These are phyloP conservation scores for Orchestia grillus DNA, from an alignment of 1,140 invertebrate genomes.

Conservation along the genomic window DNA sequence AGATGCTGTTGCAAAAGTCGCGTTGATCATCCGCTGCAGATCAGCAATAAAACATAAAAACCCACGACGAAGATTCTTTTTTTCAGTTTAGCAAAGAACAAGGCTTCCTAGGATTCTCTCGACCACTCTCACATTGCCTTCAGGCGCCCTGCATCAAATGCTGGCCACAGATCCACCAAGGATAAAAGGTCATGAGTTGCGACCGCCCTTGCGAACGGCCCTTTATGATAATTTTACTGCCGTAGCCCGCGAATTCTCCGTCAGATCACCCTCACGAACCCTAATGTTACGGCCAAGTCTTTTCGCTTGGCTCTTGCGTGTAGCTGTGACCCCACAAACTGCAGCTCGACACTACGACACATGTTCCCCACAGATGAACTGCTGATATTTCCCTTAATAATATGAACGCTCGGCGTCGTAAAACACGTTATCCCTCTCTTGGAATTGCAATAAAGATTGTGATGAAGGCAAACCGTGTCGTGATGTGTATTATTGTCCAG, in stretches of 20 bases:
- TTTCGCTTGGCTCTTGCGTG: background rate
- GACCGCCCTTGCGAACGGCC: constrained; percentile 17
- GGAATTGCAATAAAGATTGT: background rate
- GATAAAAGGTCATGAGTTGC: constrained; percentile 42
- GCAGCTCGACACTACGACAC: background rate
- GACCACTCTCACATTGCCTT: background rate
- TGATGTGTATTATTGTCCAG: background rate
- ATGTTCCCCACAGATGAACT: background rate
- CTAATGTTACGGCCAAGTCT: background rate
- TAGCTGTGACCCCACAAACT: constrained; percentile 10
- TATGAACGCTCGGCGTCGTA: background rate
- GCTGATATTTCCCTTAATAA: background rate
- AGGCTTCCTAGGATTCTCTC: background rate
- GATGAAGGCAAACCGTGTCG: constrained; percentile 15
- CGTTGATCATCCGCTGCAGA: background rate
- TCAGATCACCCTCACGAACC: constrained; percentile 20
- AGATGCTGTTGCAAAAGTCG: background rate
- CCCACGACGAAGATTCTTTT: background rate
- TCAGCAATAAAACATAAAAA: background rate
- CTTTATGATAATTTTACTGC: constrained; percentile 46
- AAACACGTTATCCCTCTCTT: constrained; percentile 5
- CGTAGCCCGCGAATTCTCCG: background rate
- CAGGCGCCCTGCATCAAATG: background rate
- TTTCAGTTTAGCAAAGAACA: background rate
- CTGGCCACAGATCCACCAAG: background rate